These are phyloP conservation scores for Anas georgica DNA, from an alignment of 2,797 vertebrate species.

Conservation along the genomic window DNA sequence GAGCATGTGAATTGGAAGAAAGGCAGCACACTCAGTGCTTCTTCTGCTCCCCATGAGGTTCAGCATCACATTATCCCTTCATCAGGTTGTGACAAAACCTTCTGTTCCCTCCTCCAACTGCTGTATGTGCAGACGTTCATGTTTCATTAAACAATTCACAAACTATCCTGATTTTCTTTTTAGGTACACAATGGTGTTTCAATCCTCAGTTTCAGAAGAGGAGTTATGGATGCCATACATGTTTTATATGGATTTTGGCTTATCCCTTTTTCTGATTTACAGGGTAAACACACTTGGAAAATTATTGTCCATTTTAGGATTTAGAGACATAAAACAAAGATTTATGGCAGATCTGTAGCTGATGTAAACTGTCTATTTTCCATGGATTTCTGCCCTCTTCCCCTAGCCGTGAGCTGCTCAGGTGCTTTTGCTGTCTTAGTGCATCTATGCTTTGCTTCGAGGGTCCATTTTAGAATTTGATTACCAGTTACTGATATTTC, in stretches of 20 bases:
- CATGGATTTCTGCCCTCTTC: background rate
- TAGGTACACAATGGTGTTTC: background rate
- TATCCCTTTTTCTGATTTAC: background rate
- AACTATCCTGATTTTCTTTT: background rate
- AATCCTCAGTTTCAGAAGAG: background rate
- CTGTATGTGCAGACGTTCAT: background rate
- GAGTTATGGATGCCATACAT: background rate
- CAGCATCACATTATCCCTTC: background rate
- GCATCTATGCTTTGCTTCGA: background rate
- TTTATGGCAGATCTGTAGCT: background rate
- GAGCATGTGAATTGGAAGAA: background rate
- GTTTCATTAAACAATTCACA: background rate
- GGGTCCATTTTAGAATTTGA: background rate
- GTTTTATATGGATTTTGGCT: background rate
- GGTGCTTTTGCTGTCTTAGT: background rate
- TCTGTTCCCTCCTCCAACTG: background rate
- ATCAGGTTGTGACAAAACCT: background rate
- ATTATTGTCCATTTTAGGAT: background rate
- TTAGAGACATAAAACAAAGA: background rate
- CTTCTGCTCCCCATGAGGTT: background rate
- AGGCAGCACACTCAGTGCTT: background rate
- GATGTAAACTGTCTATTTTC: background rate
- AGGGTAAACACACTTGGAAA: background rate
- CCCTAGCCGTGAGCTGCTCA: background rate
- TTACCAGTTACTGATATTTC: background rate